Conservation (phyloP, 2,888 invertebrate species). For the Sesamia inferens region DNA sequence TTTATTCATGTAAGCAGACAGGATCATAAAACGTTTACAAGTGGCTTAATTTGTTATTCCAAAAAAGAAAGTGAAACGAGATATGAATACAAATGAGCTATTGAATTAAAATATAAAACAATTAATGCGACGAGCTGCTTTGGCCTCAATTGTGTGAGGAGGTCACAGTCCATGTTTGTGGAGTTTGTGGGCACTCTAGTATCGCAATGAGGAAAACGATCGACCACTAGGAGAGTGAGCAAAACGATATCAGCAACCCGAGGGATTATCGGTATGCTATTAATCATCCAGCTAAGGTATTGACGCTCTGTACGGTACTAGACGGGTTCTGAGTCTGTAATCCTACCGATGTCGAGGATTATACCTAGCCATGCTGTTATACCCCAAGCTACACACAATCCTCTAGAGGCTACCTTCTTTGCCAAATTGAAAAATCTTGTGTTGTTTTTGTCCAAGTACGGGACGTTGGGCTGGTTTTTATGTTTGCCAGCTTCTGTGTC, state of each 20-base stretch:
- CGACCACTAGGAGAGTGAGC: conserved; percentile 52
- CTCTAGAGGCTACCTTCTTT: conserved; percentile 60
- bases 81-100: conserved; percentile 63
- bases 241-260: conserved; percentile 72
- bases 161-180: conserved; percentile 31
- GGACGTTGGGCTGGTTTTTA: conserved; percentile 32
- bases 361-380: conserved; percentile 49
- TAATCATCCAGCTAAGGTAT: conserved; percentile 80
- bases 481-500: conserved; percentile 35
- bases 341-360: conserved; percentile 70
- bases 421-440: conserved; percentile 67
- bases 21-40: conserved; percentile 56
- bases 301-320: conserved; percentile 71
- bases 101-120: conserved; percentile 60
- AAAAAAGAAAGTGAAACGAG: conserved; percentile 66
- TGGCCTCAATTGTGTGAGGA: conserved; percentile 43
- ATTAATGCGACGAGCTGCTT: conserved; percentile 35
- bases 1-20: conserved; percentile 29
- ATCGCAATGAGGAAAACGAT: conserved; percentile 49
- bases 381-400: conserved; percentile 51
- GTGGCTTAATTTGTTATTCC: conserved; percentile 62
- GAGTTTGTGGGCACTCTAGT: conserved; percentile 50
- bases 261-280: conserved; percentile 79
- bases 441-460: conserved; percentile 57
- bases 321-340: conserved; percentile 70